These are phyloP conservation scores for Bradypodion pumilum DNA, from an alignment of 2,797 vertebrate genomes.

Conservation along the genomic window DNA sequence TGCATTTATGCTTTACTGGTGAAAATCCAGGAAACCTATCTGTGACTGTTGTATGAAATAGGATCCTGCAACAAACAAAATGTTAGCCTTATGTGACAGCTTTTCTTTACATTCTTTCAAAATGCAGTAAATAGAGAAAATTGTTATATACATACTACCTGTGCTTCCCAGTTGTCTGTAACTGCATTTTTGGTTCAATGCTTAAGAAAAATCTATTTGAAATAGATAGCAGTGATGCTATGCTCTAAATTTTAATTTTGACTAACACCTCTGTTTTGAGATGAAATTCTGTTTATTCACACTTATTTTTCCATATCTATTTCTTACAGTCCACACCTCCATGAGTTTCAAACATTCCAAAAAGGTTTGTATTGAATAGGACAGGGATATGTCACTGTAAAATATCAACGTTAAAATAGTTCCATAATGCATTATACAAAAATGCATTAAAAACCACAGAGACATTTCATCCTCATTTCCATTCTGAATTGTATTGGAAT, in stretches of 20 bases:
- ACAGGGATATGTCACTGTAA: neutral
- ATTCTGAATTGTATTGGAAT: neutral
- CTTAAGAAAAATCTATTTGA: neutral
- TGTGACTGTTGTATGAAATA: too few species aligned
- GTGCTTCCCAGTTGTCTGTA: neutral
- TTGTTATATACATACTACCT: neutral
- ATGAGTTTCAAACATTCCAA: neutral
- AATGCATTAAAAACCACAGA: constrained; percentile 7
- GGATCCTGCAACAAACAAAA: neutral
- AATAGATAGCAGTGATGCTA: neutral
- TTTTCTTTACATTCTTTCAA: neutral
- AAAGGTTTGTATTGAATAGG: neutral
- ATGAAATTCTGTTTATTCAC: neutral
- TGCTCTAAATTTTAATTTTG: neutral
- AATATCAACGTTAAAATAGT: neutral
- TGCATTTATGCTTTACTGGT: too few species aligned
- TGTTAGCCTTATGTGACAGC: too few species aligned
- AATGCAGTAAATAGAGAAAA: neutral
- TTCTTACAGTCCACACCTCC: neutral
- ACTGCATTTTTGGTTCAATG: neutral
- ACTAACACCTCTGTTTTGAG: neutral
- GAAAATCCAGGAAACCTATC: too few species aligned
- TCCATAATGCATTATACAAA: neutral
- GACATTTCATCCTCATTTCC: neutral
- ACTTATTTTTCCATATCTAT: neutral